These are phyloP conservation scores for Andrena trimmerana DNA, from an alignment of 2,888 invertebrate species.

Conservation along the genomic window DNA sequence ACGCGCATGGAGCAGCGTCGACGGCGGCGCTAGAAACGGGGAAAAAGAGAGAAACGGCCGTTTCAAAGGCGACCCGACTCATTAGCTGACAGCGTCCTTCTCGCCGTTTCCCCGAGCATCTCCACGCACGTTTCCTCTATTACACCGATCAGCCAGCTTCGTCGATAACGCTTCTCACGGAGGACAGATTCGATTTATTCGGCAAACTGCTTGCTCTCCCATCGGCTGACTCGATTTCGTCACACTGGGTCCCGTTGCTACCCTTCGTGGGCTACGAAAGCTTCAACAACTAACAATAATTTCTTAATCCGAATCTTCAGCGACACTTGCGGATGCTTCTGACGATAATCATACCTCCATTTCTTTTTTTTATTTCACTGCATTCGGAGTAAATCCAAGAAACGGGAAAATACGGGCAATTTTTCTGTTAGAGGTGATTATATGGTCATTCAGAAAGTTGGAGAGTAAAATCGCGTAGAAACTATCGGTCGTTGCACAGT, in stretches of 20 bases:
- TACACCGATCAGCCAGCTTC: conserved; percentile 44
- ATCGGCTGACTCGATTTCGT: conserved; percentile 11
- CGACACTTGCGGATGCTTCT: too few species aligned
- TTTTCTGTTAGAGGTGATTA: too few species aligned
- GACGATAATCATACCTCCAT: too few species aligned
- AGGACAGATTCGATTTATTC: conserved; percentile 38
- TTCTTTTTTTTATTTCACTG: too few species aligned
- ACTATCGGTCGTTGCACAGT: neutral
- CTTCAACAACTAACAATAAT: too few species aligned
- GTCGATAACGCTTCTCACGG: conserved; percentile 33
- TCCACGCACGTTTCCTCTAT: conserved; percentile 42
- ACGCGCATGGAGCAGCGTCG: conserved; percentile 52
- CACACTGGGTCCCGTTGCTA: neutral
- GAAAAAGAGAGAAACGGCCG: conserved; percentile 68
- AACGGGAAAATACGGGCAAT: too few species aligned
- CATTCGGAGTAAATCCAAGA: too few species aligned
- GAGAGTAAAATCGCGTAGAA: neutral
- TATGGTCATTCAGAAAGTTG: too few species aligned
- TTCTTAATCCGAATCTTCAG: neutral
- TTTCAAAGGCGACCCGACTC: conserved; percentile 78
- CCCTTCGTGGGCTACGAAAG: neutral
- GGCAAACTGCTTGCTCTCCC: conserved; percentile 35
- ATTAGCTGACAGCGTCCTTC: conserved; percentile 71
- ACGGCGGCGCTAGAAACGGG: conserved; percentile 34
- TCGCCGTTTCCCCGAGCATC: conserved; percentile 45